These are phyloP conservation scores for Amphiprion ocellaris DNA, from an alignment of 2,113 vertebrate species.

Conservation along the genomic window DNA sequence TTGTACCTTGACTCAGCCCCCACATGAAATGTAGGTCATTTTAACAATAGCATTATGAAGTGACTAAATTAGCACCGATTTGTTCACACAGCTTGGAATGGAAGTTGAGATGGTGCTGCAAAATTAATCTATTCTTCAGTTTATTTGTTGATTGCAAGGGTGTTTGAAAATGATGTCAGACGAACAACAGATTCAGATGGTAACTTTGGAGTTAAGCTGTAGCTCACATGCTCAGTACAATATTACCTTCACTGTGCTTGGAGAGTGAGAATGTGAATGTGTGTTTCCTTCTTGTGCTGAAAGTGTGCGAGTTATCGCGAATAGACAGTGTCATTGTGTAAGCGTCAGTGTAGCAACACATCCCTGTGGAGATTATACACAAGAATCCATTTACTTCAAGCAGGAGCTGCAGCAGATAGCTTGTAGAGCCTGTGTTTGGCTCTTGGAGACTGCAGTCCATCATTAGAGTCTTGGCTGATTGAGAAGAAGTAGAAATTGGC, in stretches of 20 bases:
- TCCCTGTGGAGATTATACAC: conserved; percentile 70
- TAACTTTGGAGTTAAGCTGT: conserved; percentile 12
- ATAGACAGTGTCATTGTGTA: conserved; percentile 70
- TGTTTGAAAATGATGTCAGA: background rate
- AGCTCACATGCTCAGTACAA: conserved; percentile 7
- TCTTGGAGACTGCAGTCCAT: conserved; percentile 25
- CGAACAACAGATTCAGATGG: background rate
- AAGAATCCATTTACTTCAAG: conserved; percentile 70
- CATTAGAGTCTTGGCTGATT: conserved; percentile 41
- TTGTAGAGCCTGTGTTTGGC: conserved; percentile 51
- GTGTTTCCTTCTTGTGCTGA: conserved; percentile 27
- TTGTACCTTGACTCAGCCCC: background rate
- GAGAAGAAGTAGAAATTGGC: conserved; percentile 24
- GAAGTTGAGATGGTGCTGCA: background rate
- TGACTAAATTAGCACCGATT: conserved; percentile 18
- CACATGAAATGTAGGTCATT: conserved; percentile 28
- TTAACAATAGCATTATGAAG: conserved; percentile 25
- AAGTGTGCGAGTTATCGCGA: conserved; percentile 54
- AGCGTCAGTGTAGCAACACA: conserved; percentile 66
- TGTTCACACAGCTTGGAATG: background rate
- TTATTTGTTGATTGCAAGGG: conserved; percentile 1
- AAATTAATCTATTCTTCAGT: conserved; percentile 1
- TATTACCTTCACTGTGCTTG: conserved; percentile 1
- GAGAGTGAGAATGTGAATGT: conserved; percentile 20
- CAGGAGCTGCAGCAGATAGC: conserved; percentile 46